Conservation (phyloP, 2,113 vertebrate species). For the Sterna hirundo region DNA sequence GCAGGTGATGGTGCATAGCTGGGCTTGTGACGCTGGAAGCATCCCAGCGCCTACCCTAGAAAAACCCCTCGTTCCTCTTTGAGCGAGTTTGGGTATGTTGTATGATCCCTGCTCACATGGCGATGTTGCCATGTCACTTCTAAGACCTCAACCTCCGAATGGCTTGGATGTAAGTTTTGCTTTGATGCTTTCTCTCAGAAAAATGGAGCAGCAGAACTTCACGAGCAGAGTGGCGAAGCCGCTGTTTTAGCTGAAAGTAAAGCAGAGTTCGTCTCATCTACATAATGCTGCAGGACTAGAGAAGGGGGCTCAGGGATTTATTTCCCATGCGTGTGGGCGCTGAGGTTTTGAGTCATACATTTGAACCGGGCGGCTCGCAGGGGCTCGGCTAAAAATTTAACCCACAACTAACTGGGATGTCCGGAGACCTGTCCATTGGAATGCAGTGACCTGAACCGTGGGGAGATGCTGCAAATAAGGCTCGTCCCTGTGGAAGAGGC, state of each 20-base stretch:
- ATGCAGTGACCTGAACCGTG: not conserved
- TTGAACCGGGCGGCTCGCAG: not conserved
- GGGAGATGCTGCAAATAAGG: not conserved
- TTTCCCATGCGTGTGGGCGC: not conserved
- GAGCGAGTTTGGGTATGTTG: not conserved
- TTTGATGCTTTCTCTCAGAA: not conserved
- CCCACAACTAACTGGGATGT: not conserved
- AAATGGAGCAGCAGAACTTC: not conserved
- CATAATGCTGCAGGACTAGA: not conserved
- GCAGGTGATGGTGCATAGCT: not conserved
- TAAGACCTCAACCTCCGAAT: accelerated
- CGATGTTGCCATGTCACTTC: not conserved
- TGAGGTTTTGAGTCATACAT: not conserved
- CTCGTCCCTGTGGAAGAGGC: not conserved
- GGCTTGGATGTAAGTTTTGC: not conserved
- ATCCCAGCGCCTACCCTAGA: not conserved
- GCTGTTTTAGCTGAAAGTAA: not conserved
- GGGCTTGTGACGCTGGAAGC: accelerated
- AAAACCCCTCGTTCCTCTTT: not conserved
- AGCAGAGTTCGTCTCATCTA: not conserved
- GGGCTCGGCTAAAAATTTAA: not conserved
- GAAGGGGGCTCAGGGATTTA: not conserved
- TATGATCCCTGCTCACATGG: not conserved
- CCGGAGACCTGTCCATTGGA: not conserved
- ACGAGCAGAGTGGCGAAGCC: accelerated